Conservation (phyloP, 2,113 vertebrate genomes). For the Tonatia bakeri region DNA sequence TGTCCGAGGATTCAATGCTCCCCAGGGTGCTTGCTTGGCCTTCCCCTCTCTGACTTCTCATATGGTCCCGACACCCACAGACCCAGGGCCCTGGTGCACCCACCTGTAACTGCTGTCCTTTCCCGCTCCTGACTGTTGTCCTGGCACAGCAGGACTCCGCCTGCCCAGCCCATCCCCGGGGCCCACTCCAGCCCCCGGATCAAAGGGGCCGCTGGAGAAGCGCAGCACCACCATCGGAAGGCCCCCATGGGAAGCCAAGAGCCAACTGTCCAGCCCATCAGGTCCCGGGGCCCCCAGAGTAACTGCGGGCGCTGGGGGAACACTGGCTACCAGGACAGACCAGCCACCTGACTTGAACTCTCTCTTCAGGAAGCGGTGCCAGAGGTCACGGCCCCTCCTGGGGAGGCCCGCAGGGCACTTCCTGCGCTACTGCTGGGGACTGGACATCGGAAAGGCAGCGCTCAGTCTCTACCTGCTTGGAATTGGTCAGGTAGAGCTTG, state of each 20-base stretch:
- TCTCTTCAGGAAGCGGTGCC: background rate
- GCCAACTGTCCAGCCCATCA: background rate
- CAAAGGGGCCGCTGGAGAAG: background rate
- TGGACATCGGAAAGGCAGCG: background rate
- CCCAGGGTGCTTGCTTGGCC: background rate
- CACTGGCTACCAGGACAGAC: background rate
- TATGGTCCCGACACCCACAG: background rate
- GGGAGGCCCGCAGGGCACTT: background rate
- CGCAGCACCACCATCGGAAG: background rate
- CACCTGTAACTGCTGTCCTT: background rate
- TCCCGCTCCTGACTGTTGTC: background rate
- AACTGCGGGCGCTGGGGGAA: background rate
- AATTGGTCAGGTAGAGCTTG: slow-evolving; percentile 98
- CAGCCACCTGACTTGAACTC: background rate
- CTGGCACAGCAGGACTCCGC: background rate
- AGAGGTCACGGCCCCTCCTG: background rate
- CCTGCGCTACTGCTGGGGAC: background rate
- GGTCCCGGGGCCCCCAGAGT: background rate
- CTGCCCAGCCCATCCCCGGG: background rate
- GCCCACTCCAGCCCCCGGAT: background rate
- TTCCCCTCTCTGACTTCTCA: background rate
- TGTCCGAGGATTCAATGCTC: background rate
- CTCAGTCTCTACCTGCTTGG: slow-evolving; percentile 83
- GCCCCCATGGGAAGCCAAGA: no score
- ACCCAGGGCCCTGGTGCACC: background rate